Evolutionary conservation across 2,113 vertebrate species (phyloP), one percentile per base, ranked within the genome.

Genomic region (Aviceda subcristata): DNA sequence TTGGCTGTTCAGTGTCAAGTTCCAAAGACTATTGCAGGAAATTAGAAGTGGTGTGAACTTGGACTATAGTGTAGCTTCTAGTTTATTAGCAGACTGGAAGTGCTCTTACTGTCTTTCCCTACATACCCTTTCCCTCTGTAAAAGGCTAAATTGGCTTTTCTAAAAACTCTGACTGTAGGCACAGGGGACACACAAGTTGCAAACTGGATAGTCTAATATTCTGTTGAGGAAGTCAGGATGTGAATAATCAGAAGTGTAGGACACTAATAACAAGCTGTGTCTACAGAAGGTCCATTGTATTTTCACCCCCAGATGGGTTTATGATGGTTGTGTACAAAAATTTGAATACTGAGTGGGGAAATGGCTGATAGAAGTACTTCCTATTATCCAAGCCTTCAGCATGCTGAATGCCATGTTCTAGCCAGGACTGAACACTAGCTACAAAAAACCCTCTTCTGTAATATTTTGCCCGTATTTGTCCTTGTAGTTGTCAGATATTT

Each of bases 401-500:
- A 4, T 41, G 20, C 45, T 51, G 36, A 53, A 4, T 26, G 59
- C 13, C 8, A 0, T 43, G 27, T 43, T 36, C 21, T 14, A 64
- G 45, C 4, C 60, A 72, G 88, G n/a, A 24, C 32, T 38, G 41
- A 27, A 1, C 15, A 23, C 2, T 8, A 51, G 46, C 59, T 68
- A 0, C 27, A 84, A 2, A 21, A 59, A 4, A 16, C 4, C 0
- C 39, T 85, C 55, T 69, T 23, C 6, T 50, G 23, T 20, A 9
- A 5, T 46, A 15, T 55, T 73, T 27, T 66, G 15, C 30, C 29
- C 72, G 1, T 81, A 7, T 86, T 60, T 88, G 45, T 91, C 64
- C 59, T 26, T 48, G 29, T 83, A 99, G 99, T 92, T 99, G 92
- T 99, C 99, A 0, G 99, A 99, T n/a, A 99, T 99, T 94, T 99